Conservation (phyloP, 2,113 vertebrate genomes). For the Sterna hirundo region DNA sequence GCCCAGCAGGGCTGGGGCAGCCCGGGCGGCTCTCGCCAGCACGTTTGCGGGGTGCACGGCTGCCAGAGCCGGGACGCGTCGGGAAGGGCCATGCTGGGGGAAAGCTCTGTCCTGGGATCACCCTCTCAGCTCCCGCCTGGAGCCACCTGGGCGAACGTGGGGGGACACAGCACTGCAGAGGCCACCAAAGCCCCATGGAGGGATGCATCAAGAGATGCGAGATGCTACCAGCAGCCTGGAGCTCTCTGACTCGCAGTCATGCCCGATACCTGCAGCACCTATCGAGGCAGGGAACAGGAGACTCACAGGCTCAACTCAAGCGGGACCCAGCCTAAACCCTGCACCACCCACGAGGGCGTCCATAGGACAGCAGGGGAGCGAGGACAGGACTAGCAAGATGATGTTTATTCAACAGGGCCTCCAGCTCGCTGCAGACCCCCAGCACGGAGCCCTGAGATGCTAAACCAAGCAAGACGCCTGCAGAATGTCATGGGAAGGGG, state of each 20-base stretch:
- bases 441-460: background rate
- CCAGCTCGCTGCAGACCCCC: background rate
- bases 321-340: background rate
- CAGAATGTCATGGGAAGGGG: background rate
- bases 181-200: background rate
- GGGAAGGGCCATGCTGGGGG: background rate
- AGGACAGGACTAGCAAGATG: background rate
- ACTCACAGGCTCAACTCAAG: background rate
- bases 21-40: background rate
- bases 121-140: background rate
- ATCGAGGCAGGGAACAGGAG: background rate
- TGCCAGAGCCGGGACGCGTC: accelerated
- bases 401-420: background rate
- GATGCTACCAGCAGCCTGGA: accelerated
- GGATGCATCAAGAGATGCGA: background rate
- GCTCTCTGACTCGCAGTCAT: background rate
- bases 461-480: background rate
- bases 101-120: background rate
- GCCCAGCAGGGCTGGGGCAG: conserved; percentile 43
- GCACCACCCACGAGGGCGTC: background rate
- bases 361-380: background rate
- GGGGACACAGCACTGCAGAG: accelerated
- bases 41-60: accelerated
- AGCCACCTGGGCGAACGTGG: background rate
- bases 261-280: background rate